Percentiles rank a stretch among this genome's conserved stretches.
Conservation (phyloP, 1,140 invertebrate genomes). For the Zophobas morio region DNA sequence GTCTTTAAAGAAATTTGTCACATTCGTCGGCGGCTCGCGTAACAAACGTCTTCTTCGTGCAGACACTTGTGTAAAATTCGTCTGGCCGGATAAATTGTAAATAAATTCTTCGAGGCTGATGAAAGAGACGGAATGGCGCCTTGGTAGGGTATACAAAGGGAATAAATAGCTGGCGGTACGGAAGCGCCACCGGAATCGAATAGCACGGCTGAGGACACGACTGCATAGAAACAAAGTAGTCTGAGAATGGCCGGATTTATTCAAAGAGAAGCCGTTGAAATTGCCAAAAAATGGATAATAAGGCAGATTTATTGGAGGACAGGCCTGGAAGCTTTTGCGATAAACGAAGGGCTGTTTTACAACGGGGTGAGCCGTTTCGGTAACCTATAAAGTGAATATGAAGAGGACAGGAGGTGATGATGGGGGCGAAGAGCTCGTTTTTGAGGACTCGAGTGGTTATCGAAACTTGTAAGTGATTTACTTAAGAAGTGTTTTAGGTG, state of each 20-base stretch:
- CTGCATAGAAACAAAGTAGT: constrained; percentile 10
- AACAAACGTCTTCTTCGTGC: too few relatives aligned
- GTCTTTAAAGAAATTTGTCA: too few relatives aligned
- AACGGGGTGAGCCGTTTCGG: neutral
- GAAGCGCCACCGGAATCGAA: constrained; percentile 24
- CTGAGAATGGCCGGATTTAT: constrained; percentile 1
- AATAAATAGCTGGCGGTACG: constrained; percentile 32
- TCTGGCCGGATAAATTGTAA: neutral
- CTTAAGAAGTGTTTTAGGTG: too few relatives aligned
- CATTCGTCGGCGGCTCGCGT: too few relatives aligned
- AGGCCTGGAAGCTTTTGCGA: neutral
- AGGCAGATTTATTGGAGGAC: constrained; percentile 6
- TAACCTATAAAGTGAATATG: neutral
- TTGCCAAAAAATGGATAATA: constrained; percentile 1
- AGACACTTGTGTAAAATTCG: too few relatives aligned
- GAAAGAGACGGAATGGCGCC: too few relatives aligned
- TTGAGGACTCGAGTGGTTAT: too few relatives aligned
- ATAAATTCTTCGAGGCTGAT: constrained; percentile 13
- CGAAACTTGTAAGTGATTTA: too few relatives aligned
- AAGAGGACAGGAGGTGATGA: neutral
- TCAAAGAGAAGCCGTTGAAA: constrained; percentile 1
- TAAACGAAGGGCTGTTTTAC: neutral
- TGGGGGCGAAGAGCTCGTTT: too few relatives aligned
- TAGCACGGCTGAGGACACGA: constrained; percentile 11
- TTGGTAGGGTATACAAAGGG: neutral